Base-by-base conservation (phyloP, 2,797 vertebrate species). In the Propithecus perrieri region DNA sequence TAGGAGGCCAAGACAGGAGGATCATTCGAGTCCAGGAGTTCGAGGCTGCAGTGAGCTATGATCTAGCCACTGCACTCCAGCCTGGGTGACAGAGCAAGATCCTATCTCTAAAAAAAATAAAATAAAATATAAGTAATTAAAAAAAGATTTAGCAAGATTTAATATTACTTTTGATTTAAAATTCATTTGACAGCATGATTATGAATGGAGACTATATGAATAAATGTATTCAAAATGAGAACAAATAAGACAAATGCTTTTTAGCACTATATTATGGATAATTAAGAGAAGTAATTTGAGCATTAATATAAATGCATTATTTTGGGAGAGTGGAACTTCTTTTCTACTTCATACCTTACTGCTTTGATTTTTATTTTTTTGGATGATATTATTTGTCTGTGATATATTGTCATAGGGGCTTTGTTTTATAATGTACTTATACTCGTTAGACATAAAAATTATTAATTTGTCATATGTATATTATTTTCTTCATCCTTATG, bases 251-350 rank as follows among this genome's bases (percentile, higher is more conserved):
- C 71, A 75, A 93, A 83, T 75, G 0, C 71, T 95, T 41, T 94
- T 88, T 76, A 74, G 24, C 18, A 41, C 10, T 14, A 65, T 91
- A n/a, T 63, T 61, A 63, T n/a, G 9, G 59, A 63, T 93, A 94
- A 94, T 94, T 95, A 95, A 86, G 92, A 87, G 48, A 95, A 69
- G 43, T 33, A 69, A 85, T 94, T 96, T 92, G 83, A 93, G 69
- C 76, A 53, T 38, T 20, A 65, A 57, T 53, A 74, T 24, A 94
- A 63, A 85, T 72, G 14, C 33, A 75, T 50, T 94, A 5, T 96
- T 91, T 89, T 92, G 43, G 94, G 18, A 85, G 18, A 89, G 4
- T 71, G 26, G 10, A 90, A 80, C 28, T 96, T 90, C 79, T 61
- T 95, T 67, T 93, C 43, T 85, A 53, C 30, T 88, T 95, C 33